Evolutionary conservation across 2,888 invertebrate genomes (phyloP).

Genomic region (Gymnocheta viridis): DNA sequence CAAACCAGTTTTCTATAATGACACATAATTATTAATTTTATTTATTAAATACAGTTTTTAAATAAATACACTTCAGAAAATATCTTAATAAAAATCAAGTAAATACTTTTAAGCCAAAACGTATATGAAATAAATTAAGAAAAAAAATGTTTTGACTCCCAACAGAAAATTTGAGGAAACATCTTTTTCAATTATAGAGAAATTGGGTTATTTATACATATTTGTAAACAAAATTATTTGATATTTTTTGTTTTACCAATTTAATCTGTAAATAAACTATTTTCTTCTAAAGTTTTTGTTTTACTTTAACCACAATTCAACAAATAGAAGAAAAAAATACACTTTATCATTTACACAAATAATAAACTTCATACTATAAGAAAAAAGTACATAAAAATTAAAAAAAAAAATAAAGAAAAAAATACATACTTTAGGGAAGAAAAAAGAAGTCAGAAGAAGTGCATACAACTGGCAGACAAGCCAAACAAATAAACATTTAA

Average conservation of each 20-base stretch:
- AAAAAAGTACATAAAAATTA: not conserved
- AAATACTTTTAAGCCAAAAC: not conserved
- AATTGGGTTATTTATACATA: slow-evolving; percentile 20
- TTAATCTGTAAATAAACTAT: slow-evolving; percentile 54
- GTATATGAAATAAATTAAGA: not conserved
- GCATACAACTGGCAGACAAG: slow-evolving; percentile 16
- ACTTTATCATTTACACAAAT: slow-evolving; percentile 54
- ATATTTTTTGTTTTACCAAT: slow-evolving; percentile 20
- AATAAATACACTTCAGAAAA: no score
- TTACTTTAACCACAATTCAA: slow-evolving; percentile 43
- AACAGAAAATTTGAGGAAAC: not conserved
- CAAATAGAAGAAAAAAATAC: slow-evolving; percentile 23
- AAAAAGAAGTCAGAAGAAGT: not conserved
- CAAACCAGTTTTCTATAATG: slow-evolving; percentile 37
- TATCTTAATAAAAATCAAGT: no score
- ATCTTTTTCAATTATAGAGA: slow-evolving; percentile 7
- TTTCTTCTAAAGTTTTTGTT: slow-evolving; percentile 26
- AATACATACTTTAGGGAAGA: not conserved
- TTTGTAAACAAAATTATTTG: slow-evolving; percentile 9
- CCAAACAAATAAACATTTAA: slow-evolving; percentile 21
- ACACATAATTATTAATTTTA: not conserved
- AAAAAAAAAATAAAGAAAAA: slow-evolving; percentile 4
- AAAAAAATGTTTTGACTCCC: not conserved
- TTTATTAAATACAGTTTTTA: not conserved
- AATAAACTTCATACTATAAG: not conserved